A percentile compares a stretch with the other conserved stretches of the same genome.
Evolutionary conservation across 1,140 invertebrate species (phyloP).

Genomic region (Solen grandis): DNA sequence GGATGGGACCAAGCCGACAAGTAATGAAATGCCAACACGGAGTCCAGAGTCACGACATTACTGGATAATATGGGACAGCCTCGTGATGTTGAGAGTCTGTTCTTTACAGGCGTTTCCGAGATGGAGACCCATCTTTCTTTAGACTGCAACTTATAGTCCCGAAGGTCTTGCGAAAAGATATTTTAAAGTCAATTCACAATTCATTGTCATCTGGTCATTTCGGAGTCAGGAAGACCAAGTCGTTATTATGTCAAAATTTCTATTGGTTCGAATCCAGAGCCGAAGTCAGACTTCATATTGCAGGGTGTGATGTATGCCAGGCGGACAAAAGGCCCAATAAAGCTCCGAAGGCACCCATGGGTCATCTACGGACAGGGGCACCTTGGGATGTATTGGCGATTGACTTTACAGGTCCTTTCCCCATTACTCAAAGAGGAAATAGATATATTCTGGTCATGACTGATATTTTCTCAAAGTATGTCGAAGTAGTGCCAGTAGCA

Average conservation of each 20-base stretch:
- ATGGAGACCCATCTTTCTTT: not conserved
- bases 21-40: not conserved
- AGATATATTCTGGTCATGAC: constrained; percentile 68
- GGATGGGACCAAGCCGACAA: not conserved
- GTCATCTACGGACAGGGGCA: not conserved
- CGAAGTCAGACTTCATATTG: constrained; percentile 6
- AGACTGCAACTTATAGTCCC: not conserved
- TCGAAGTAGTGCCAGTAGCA: constrained; percentile 44
- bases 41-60: constrained; percentile 18
- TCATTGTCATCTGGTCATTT: constrained; percentile 18
- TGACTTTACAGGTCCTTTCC: constrained; percentile 67
- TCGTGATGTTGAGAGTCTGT: not conserved
- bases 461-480: constrained; percentile 56
- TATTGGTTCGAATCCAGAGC: not conserved
- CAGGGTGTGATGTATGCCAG: constrained; percentile 8
- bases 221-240: constrained; percentile 18
- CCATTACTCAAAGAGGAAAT: constrained; percentile 58
- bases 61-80: constrained; percentile 18
- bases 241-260: not conserved
- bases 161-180: not conserved
- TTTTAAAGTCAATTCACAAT: constrained; percentile 5
- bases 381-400: constrained; percentile 44
- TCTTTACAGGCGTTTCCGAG: not conserved
- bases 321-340: constrained; percentile 11
- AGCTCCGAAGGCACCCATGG: constrained; percentile 3